A percentile compares a stretch with the other conserved stretches of the same genome.
phyloP scores from a whole-genome alignment of 2,113 vertebrate genomes.

The Zapus hudsonius region DNA sequence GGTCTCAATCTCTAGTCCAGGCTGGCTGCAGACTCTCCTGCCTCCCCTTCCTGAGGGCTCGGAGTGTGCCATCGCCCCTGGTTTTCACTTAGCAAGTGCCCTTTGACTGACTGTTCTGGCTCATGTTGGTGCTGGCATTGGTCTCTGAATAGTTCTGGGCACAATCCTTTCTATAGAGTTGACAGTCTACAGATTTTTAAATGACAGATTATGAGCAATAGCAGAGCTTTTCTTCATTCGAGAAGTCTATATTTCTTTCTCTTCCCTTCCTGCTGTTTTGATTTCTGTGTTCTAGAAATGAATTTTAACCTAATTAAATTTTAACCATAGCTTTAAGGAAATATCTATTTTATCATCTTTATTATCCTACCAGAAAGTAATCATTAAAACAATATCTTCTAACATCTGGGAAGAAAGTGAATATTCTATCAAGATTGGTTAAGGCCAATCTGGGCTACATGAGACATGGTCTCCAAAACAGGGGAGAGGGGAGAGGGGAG shows the following conservation, averaged over 20 bases:
- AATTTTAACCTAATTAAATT: neutral
- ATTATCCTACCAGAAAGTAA: conserved; percentile 40
- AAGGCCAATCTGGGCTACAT: too few species aligned
- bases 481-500: too few species aligned
- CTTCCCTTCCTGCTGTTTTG: neutral
- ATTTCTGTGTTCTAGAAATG: neutral
- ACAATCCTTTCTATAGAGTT: neutral
- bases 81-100: neutral
- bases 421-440: neutral
- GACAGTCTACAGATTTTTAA: neutral
- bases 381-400: neutral
- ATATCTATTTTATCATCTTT: conserved; percentile 27
- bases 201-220: conserved; percentile 4
- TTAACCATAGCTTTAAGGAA: neutral
- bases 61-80: neutral
- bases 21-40: neutral
- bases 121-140: neutral
- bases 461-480: too few species aligned
- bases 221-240: neutral
- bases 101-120: neutral
- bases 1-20: neutral
- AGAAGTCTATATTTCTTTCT: neutral
- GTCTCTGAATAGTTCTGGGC: neutral
- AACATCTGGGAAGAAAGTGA: neutral
- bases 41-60: neutral